Evolutionary conservation across 2,888 invertebrate genomes (phyloP), one percentile per base, ranked within the genome.

Genomic region (Catocala fraxini): DNA sequence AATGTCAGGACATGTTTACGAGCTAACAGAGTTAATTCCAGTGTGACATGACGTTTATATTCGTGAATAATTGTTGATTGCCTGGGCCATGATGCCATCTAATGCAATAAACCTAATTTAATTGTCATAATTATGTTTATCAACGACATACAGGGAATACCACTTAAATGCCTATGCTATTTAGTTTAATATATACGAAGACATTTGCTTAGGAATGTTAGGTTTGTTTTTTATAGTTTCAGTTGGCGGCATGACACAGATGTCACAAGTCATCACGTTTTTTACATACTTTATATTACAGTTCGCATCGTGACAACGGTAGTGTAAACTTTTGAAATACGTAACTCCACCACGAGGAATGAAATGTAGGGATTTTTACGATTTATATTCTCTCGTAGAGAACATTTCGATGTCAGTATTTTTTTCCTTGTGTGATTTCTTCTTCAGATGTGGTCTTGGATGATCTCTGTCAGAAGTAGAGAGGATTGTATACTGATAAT

Each of bases 21-120:
- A 91, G 92, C 91, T 92, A 92, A 92, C 92, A 91, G 91, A 92
- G 92, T 93, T 92, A 92, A 92, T 92, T 89, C 91, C 91, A 84
- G 78, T 85, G 85, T 89, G 91, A 92, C 92, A 89, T 92, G 92
- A 92, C 92, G 92, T 88, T 92, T 92, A 92, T 92, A 91, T 90
- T 90, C 89, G 86, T 93, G 92, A 92, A 89, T 91, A 92, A 92
- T 92, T 89, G 93, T 92, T 89, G 88, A 89, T 89, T 89, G 89
- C 81, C 77, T 77, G 79, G 66, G 80, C 76, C 81, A 77, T 74
- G 77, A 79, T 71, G 65, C 69, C 68, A 68, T 77, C 67, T 75
- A 72, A 79, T 70, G 72, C 63, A 76, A 81, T 83, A 80, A 80
- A 79, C 77, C 72, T 78, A 71, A 79, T 78, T 72, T 74, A 64